Evolutionary conservation across 1,140 invertebrate genomes (phyloP).

Genomic region (Mylabris phalerata): DNA sequence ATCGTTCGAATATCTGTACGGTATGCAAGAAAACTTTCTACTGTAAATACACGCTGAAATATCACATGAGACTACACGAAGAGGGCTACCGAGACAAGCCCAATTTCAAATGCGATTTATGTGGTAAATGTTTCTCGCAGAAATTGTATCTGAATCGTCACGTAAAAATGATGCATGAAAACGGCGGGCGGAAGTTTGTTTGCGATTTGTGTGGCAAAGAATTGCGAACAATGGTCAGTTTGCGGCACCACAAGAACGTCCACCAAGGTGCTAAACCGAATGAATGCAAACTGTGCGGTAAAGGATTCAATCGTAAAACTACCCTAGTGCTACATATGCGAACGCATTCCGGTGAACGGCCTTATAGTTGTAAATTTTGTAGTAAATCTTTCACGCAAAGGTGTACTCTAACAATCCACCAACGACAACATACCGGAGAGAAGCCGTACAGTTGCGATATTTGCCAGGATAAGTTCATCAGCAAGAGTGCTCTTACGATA

Average conservation of each 20-base stretch:
- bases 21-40: conserved; percentile 30
- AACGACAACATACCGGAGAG: conserved; percentile 3
- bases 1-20: conserved; percentile 23
- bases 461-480: conserved; percentile 13
- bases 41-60: conserved; percentile 27
- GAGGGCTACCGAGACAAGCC: conserved; percentile 29
- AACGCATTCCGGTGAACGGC: conserved; percentile 36
- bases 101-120: conserved; percentile 44
- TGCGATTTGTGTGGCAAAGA: conserved; percentile 9
- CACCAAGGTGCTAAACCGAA: conserved; percentile 2
- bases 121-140: conserved; percentile 40
- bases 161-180: neutral
- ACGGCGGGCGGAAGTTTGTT: conserved; percentile 11
- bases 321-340: conserved; percentile 39
- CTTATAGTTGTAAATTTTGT: conserved; percentile 34
- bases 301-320: neutral
- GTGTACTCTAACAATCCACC: neutral
- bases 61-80: conserved; percentile 27
- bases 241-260: neutral
- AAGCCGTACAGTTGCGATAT: conserved; percentile 1
- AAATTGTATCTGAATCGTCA: conserved; percentile 25
- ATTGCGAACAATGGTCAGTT: neutral
- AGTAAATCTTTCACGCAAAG: neutral
- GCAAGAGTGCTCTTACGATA: conserved; percentile 1
- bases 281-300: neutral